These are phyloP conservation scores for Homarus gammarus DNA, from an alignment of 2,888 invertebrate species.

Conservation along the genomic window DNA sequence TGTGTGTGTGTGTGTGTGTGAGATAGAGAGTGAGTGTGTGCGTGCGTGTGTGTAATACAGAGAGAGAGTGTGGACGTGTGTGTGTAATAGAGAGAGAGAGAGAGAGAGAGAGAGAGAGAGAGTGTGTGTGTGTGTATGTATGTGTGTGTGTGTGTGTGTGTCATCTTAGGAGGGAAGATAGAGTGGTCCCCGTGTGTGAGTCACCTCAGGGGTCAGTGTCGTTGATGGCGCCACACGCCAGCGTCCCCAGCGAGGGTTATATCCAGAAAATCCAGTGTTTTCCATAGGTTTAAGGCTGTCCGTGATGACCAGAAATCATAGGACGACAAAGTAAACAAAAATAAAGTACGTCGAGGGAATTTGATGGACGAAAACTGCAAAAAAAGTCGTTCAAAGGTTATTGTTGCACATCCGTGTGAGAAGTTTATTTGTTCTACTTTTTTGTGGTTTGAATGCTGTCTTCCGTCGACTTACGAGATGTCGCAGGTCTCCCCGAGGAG, in stretches of 20 bases:
- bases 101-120: too few species aligned
- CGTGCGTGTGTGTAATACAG: not conserved
- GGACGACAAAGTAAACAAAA: too few species aligned
- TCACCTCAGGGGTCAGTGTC: not conserved
- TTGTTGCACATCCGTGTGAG: too few species aligned
- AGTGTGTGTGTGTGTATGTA: not conserved
- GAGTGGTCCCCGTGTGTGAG: not conserved
- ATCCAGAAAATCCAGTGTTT: slow-evolving; percentile 61
- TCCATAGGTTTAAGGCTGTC: slow-evolving; percentile 58
- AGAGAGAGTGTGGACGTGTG: not conserved
- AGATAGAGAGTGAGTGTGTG: not conserved
- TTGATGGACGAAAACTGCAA: not conserved
- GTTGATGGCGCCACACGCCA: slow-evolving; percentile 31
- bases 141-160: not conserved
- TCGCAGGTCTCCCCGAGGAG: not conserved
- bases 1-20: not conserved
- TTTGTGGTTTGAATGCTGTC: not conserved
- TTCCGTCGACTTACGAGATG: slow-evolving; percentile 17
- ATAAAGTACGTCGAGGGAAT: slow-evolving; percentile 5
- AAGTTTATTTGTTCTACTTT: not conserved
- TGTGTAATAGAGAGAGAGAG: too few species aligned
- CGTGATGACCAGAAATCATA: slow-evolving; percentile 31
- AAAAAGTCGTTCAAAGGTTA: too few species aligned
- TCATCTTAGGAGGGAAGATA: too few species aligned
- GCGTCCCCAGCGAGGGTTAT: slow-evolving; percentile 48